A percentile compares a stretch with the other conserved stretches of the same genome.
phyloP scores from a whole-genome alignment of 2,797 vertebrate genomes.

The Catostomus latipinnis region DNA sequence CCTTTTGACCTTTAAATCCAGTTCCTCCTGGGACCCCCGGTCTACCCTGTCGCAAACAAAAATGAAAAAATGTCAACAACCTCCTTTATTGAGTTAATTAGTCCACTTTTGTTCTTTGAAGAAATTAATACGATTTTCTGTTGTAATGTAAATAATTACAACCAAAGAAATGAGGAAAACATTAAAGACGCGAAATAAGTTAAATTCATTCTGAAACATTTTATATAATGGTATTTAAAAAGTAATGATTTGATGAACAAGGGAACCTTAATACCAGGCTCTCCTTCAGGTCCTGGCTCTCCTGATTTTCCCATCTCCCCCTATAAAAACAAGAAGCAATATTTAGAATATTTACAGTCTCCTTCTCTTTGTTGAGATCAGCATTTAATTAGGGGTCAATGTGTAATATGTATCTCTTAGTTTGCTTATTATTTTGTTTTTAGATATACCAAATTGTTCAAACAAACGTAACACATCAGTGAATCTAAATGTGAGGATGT shows the following conservation, averaged over 20 bases:
- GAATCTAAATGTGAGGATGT: no score
- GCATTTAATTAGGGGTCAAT: no score
- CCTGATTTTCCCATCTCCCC: conserved; percentile 78
- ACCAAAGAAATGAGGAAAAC: no score
- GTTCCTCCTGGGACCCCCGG: conserved; percentile 50
- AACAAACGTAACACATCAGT: no score
- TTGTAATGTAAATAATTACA: no score
- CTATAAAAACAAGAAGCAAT: conserved; percentile 60
- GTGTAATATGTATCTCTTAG: no score
- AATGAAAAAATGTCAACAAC: neutral
- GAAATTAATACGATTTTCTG: no score
- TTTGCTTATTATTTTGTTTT: no score
- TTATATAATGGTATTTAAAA: conserved; percentile 8
- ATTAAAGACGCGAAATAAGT: no score
- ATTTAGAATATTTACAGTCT: no score
- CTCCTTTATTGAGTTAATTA: neutral
- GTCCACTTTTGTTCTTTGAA: neutral
- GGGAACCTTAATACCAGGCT: conserved; percentile 84
- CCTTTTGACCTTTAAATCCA: conserved; percentile 35
- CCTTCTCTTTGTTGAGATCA: no score
- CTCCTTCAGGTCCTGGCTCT: conserved; percentile 77
- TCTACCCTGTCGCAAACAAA: conserved; percentile 67
- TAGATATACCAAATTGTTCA: no score
- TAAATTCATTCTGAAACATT: neutral
- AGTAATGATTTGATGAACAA: conserved; percentile 65